Conservation (phyloP, 2,797 vertebrate species). For the Poeciliopsis turneri region DNA sequence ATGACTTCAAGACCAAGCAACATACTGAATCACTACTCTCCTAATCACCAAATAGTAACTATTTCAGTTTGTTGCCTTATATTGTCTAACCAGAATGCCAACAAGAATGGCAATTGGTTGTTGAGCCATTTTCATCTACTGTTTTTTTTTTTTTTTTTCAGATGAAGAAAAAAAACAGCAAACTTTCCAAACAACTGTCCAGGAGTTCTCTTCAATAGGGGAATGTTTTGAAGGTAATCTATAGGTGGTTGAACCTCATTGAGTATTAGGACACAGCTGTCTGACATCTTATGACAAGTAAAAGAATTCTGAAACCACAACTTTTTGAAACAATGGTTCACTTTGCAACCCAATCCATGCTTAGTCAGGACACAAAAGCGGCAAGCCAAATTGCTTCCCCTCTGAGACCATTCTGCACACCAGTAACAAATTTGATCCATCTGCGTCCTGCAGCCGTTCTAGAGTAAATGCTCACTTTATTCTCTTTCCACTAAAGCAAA, state of each 20-base stretch:
- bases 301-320: not conserved
- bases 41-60: not conserved
- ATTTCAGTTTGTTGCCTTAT: not conserved
- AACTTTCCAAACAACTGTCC: too few relatives aligned
- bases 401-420: conserved; percentile 44
- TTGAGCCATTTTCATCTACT: not conserved
- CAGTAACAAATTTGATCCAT: conserved; percentile 66
- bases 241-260: not conserved
- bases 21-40: not conserved
- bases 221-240: not conserved
- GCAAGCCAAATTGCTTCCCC: conserved; percentile 5
- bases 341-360: not conserved
- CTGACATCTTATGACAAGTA: not conserved
- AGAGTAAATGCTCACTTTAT: conserved; percentile 69
- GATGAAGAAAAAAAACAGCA: too few relatives aligned
- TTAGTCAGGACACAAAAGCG: not conserved
- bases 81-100: not conserved
- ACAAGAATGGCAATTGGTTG: not conserved
- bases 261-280: not conserved
- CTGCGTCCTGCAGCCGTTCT: conserved; percentile 58
- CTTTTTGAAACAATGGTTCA: not conserved
- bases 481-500: conserved; percentile 62
- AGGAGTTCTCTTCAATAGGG: not conserved
- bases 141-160: not conserved
- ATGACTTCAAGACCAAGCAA: not conserved